Evolutionary conservation across 2,113 vertebrate species (phyloP).

Genomic region (Zapornia atra): DNA sequence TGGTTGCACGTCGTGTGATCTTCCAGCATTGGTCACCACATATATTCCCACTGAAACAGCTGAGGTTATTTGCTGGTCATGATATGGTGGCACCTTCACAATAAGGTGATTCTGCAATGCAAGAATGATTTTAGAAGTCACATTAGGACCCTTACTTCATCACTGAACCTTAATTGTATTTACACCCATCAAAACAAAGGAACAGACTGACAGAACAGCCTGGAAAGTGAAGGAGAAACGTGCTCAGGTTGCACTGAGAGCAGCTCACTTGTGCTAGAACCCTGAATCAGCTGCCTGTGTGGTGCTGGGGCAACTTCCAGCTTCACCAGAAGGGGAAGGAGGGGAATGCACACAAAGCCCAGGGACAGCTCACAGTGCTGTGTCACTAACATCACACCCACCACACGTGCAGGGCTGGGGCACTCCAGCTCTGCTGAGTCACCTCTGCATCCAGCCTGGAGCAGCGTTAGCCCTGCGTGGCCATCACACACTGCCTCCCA

Average conservation of each 20-base stretch:
- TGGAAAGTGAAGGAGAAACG: not conserved
- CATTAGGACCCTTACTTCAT: not conserved
- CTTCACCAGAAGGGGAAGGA: not conserved
- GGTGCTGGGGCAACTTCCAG: not conserved
- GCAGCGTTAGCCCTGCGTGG: not conserved
- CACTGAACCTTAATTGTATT: not conserved
- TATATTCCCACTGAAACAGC: constrained; percentile 92
- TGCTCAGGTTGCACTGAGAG: not conserved
- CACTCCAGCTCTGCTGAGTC: not conserved
- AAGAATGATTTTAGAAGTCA: not conserved
- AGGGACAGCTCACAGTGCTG: not conserved
- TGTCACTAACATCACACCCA: no score
- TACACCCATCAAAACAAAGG: not conserved
- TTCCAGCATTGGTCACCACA: constrained; percentile 94
- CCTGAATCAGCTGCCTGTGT: not conserved
- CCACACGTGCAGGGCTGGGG: no score
- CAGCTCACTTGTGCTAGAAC: not conserved
- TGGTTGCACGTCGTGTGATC: constrained; percentile 93
- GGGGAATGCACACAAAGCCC: not conserved
- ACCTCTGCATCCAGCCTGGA: not conserved
- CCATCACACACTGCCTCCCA: not conserved
- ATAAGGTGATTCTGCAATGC: constrained; percentile 93
- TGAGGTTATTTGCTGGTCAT: constrained; percentile 87
- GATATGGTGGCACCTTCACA: constrained; percentile 95
- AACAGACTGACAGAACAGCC: not conserved